A percentile compares a stretch with the other conserved stretches of the same genome.
phyloP scores from a whole-genome alignment of 2,113 vertebrate species.

The Phocoena phocoena region DNA sequence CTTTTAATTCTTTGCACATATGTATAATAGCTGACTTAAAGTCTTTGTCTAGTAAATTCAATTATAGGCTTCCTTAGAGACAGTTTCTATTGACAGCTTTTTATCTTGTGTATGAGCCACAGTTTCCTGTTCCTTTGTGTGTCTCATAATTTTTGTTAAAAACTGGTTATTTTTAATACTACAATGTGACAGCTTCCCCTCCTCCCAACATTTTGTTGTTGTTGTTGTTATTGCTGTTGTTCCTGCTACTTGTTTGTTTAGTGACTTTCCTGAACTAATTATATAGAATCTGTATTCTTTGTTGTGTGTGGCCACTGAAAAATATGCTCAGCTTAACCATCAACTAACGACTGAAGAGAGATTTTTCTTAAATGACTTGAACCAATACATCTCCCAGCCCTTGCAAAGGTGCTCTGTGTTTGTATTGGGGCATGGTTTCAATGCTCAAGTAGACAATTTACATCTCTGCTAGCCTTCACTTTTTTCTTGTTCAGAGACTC shows the following conservation, averaged over 20 bases:
- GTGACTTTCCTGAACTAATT: background rate
- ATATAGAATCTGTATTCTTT: background rate
- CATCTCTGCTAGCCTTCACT: background rate
- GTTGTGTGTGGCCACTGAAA: background rate
- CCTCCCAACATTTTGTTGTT: background rate
- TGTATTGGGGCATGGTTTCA: background rate
- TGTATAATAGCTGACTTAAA: background rate
- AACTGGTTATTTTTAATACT: background rate
- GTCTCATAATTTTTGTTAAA: background rate
- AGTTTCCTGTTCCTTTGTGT: background rate
- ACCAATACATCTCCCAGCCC: background rate
- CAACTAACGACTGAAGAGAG: background rate
- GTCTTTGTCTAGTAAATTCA: background rate
- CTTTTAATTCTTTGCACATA: background rate
- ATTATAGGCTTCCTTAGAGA: background rate
- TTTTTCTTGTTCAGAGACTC: background rate
- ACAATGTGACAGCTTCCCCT: background rate
- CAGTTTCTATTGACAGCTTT: background rate
- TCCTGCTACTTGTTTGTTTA: background rate
- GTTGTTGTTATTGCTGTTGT: background rate
- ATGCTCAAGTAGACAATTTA: background rate
- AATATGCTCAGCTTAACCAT: background rate
- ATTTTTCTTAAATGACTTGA: background rate
- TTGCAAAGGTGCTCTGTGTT: background rate
- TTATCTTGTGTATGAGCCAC: background rate